Conservation (phyloP, 1,140 invertebrate genomes). For the Dinothrombium tinctorium region DNA sequence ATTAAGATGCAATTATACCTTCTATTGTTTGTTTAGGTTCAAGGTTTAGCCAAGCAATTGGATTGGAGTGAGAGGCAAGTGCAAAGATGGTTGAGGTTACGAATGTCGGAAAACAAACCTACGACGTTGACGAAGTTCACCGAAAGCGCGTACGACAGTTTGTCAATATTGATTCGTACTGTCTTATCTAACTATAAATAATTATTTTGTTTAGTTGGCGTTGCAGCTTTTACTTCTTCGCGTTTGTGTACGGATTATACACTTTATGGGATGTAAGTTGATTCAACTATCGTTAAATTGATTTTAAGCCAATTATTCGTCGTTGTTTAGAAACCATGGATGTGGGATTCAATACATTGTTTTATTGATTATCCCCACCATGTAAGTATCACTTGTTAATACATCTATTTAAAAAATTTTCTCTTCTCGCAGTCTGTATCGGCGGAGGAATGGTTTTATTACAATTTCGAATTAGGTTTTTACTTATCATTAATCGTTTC, state of each 20-base stretch:
- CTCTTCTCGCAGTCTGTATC: too few species aligned
- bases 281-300: too few species aligned
- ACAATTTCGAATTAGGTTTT: slow-evolving; percentile 79
- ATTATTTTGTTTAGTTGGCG: too few species aligned
- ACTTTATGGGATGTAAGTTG: slow-evolving; percentile 69
- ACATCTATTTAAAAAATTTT: too few species aligned
- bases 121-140: slow-evolving; percentile 73
- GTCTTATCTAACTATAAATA: too few species aligned
- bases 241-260: slow-evolving; percentile 55
- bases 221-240: slow-evolving; percentile 57
- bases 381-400: too few species aligned
- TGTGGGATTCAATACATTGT: slow-evolving; percentile 75
- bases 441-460: slow-evolving; percentile 57
- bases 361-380: slow-evolving; percentile 43
- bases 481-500: slow-evolving; percentile 83
- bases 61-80: slow-evolving; percentile 66
- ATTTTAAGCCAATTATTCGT: too few species aligned
- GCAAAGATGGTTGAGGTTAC: slow-evolving; percentile 62
- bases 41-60: slow-evolving; percentile 51
- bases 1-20: too few species aligned
- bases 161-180: too few species aligned
- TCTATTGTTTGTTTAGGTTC: too few species aligned
- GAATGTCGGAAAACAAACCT: slow-evolving; percentile 55
- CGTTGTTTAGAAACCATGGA: slow-evolving; percentile 84
- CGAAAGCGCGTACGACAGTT: slow-evolving; percentile 60